Percentiles rank a stretch among this genome's conserved stretches.
phyloP scores from a whole-genome alignment of 1,140 invertebrate genomes.

The Anagrus nilaparvatae region DNA sequence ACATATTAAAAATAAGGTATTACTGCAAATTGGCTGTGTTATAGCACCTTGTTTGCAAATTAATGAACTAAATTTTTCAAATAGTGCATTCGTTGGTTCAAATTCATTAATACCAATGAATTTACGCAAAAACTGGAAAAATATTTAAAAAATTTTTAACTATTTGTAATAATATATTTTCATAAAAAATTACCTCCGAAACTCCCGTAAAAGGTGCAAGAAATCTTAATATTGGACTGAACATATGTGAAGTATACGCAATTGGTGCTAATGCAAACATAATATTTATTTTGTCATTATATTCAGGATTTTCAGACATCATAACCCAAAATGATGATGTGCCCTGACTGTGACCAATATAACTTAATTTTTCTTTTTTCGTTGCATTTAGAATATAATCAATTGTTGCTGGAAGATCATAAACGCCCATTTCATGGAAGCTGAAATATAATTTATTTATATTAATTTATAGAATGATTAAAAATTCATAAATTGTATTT shows the following conservation, averaged over 20 bases:
- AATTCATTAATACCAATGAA: too few relatives aligned
- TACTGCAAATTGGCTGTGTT: conserved; percentile 45
- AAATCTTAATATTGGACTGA: conserved; percentile 30
- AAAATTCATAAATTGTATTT: conserved; percentile 36
- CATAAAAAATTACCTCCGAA: conserved; percentile 21
- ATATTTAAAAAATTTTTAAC: conserved; percentile 22
- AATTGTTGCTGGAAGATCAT: conserved; percentile 66
- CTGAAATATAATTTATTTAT: conserved; percentile 20
- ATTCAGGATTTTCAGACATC: conserved; percentile 48
- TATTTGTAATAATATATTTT: conserved; percentile 3
- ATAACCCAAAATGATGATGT: conserved; percentile 53
- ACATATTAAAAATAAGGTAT: conserved; percentile 47
- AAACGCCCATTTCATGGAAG: conserved; percentile 62
- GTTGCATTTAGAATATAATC: conserved; percentile 51
- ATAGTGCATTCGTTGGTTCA: conserved; percentile 36
- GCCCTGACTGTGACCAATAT: conserved; percentile 57
- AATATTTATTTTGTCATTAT: conserved; percentile 43
- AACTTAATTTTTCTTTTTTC: conserved; percentile 43
- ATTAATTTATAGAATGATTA: conserved; percentile 46
- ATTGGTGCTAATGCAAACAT: conserved; percentile 51
- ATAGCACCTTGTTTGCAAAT: conserved; percentile 42
- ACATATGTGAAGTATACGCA: conserved; percentile 34
- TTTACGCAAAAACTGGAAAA: conserved; percentile 40
- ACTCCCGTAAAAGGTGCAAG: conserved; percentile 19
- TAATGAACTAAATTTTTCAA: conserved; percentile 37